phyloP scores from a whole-genome alignment of 2,113 vertebrate species.

The Mastomys natalensis region DNA sequence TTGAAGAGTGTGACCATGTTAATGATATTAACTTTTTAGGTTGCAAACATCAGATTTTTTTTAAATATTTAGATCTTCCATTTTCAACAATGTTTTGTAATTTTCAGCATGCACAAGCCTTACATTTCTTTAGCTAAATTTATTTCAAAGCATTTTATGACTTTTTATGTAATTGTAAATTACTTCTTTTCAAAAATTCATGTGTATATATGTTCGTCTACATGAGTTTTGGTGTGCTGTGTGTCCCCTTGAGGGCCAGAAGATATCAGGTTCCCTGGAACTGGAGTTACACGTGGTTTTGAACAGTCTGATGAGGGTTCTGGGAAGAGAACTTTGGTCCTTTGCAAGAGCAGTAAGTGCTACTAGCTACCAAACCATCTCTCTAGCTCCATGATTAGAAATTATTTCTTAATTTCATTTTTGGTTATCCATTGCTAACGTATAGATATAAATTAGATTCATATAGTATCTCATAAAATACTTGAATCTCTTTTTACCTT shows the following conservation, averaged over 20 bases:
- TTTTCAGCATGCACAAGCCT: background rate
- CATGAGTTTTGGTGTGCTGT: background rate
- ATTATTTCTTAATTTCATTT: background rate
- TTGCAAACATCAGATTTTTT: background rate
- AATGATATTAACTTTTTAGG: background rate
- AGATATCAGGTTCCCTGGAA: background rate
- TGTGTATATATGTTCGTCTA: background rate
- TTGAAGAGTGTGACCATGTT: background rate
- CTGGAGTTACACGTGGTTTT: background rate
- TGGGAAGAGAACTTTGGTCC: background rate
- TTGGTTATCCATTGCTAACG: background rate
- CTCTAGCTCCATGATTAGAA: background rate
- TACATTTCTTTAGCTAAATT: background rate
- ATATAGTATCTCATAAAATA: background rate
- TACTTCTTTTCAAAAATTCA: background rate
- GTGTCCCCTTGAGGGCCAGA: too few species aligned
- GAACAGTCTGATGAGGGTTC: background rate
- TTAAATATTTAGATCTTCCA: background rate
- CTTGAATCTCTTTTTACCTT: conserved; percentile 22
- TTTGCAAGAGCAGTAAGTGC: background rate
- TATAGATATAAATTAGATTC: background rate
- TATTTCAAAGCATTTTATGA: background rate
- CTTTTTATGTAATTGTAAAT: background rate
- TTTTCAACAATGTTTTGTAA: background rate
- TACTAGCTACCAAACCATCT: background rate